These are phyloP conservation scores for Scaptomyza parva DNA, from an alignment of 2,888 invertebrate genomes.

Conservation along the genomic window DNA sequence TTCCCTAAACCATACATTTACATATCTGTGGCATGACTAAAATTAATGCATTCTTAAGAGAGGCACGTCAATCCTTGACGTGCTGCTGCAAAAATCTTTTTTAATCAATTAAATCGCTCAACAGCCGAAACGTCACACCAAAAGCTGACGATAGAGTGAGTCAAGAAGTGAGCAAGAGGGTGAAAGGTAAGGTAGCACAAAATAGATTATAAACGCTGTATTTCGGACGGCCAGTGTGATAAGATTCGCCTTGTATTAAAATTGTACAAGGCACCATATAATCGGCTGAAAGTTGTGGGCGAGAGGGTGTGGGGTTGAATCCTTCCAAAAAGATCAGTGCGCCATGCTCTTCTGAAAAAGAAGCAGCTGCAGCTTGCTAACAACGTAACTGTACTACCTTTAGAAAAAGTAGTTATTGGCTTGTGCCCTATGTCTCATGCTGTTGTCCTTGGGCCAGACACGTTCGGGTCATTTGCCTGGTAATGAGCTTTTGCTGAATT, in stretches of 20 bases:
- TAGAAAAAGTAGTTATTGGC: background rate
- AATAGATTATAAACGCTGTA: conserved; percentile 53
- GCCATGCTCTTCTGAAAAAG: background rate
- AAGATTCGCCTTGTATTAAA: background rate
- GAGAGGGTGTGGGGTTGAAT: background rate
- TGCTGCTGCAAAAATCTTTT: too few species aligned
- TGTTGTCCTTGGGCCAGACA: conserved; percentile 63
- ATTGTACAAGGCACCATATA: background rate
- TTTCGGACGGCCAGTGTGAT: conserved; percentile 16
- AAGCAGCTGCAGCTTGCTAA: conserved; percentile 27
- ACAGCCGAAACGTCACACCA: conserved; percentile 48
- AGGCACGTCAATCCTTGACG: conserved; percentile 17
- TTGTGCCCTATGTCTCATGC: conserved; percentile 14
- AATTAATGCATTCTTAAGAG: conserved; percentile 64
- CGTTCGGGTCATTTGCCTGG: conserved; percentile 44
- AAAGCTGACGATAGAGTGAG: background rate
- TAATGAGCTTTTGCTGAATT: conserved; percentile 44
- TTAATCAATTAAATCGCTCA: conserved; percentile 65
- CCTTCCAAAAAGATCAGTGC: conserved; percentile 27
- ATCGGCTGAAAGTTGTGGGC: too few species aligned
- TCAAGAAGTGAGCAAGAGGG: background rate
- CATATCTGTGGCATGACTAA: conserved; percentile 50
- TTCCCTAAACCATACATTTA: background rate
- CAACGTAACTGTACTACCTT: conserved; percentile 46
- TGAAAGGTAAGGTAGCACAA: conserved; percentile 5